A percentile compares a stretch with the other conserved stretches of the same genome.
Evolutionary conservation across 2,888 invertebrate species (phyloP).

Genomic region (Chrysina gloriosa): DNA sequence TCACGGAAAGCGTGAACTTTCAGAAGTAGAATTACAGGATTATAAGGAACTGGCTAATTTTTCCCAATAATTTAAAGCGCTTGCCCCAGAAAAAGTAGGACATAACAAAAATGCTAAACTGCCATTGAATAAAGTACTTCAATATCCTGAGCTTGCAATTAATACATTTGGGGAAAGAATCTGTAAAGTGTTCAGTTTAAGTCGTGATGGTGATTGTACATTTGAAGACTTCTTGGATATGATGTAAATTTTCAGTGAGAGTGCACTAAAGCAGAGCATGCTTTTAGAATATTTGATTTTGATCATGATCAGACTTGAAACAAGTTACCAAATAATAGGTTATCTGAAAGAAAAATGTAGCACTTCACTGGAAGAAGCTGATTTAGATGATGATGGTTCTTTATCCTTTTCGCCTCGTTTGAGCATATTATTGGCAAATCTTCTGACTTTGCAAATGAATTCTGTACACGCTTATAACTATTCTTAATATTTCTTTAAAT

Average conservation of each 20-base stretch:
- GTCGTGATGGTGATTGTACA: constrained; percentile 90
- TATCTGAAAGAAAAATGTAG: constrained; percentile 82
- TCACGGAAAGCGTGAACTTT: constrained; percentile 85
- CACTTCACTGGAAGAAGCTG: constrained; percentile 88
- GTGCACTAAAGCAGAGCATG: constrained; percentile 94
- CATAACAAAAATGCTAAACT: constrained; percentile 89
- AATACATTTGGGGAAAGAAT: constrained; percentile 94
- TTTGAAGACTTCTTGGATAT: constrained; percentile 97
- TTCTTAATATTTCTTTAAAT: too few species aligned
- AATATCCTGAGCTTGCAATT: constrained; percentile 87
- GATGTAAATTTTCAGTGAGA: constrained; percentile 96
- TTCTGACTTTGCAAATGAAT: constrained; percentile 90
- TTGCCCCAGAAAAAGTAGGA: constrained; percentile 91
- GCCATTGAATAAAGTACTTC: constrained; percentile 85
- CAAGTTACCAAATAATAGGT: constrained; percentile 81
- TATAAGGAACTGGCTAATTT: constrained; percentile 67
- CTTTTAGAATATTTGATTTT: constrained; percentile 95
- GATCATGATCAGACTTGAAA: constrained; percentile 89
- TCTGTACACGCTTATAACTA: too few species aligned
- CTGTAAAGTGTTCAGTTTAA: constrained; percentile 91
- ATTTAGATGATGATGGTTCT: constrained; percentile 93
- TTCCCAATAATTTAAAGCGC: constrained; percentile 83
- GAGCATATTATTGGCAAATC: constrained; percentile 96
- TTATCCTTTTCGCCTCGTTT: constrained; percentile 94
- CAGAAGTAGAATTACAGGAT: constrained; percentile 89